These are phyloP conservation scores for Hoplias malabaricus DNA, from an alignment of 2,113 vertebrate genomes.

Conservation along the genomic window DNA sequence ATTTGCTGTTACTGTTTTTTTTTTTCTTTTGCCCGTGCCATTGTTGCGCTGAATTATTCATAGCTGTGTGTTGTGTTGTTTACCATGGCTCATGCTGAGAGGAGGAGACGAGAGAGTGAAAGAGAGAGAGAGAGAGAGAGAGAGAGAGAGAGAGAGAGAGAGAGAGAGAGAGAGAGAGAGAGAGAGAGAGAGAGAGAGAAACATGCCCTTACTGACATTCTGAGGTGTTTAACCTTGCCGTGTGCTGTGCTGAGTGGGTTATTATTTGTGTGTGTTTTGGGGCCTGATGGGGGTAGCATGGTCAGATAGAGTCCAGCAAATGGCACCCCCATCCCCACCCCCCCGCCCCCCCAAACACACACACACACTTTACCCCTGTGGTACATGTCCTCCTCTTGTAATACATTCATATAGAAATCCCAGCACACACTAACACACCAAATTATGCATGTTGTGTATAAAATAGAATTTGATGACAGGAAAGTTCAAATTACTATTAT, in stretches of 20 bases:
- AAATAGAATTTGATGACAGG: no score
- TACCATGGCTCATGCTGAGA: slow-evolving; percentile 26
- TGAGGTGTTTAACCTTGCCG: neutral
- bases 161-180: neutral
- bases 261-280: neutral
- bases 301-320: neutral
- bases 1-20: slow-evolving; percentile 10
- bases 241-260: neutral
- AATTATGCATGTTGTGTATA: neutral
- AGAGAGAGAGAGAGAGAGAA: neutral
- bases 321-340: no score
- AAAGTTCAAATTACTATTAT: no score
- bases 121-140: neutral
- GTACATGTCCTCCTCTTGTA: neutral
- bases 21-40: neutral
- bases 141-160: neutral
- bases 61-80: slow-evolving; percentile 20
- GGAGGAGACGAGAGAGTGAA: neutral
- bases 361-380: no score
- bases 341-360: neutral
- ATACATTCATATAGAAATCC: neutral
- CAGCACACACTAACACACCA: neutral
- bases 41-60: slow-evolving; percentile 43
- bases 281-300: neutral
- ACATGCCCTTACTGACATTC: neutral